Base-by-base conservation (phyloP, 2,113 vertebrate genomes). In the Pterocles orientalis region DNA sequence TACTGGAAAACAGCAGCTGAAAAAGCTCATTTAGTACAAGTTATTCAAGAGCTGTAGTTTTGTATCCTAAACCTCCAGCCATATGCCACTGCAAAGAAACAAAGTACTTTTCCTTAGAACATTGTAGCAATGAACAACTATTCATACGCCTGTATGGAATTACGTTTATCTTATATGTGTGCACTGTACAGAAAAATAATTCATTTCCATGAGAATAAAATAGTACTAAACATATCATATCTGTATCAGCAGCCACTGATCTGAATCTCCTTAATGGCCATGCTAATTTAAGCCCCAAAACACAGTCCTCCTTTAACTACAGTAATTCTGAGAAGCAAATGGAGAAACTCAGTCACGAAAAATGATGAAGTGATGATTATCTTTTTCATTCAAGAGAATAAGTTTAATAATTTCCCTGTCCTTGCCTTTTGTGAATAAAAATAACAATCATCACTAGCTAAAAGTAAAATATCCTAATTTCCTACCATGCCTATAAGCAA, bases 131-230 rank as follows among this genome's bases (percentile, higher is more conserved):
- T n/a, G 73, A 95, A 87, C 61, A 94, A 85, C 64, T 96, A 95
- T 96, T 97, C 13, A 51, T 53, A 66, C 57, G 36, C 72, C 85
- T 61, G 36, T 70, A 68, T 69, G 50, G 92, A 96, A 95, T 96
- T 95, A 91, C 65, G 61, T 96, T 96, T 97, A 91, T 96, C 93
- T 95, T 93, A 28, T 72, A 90, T 34, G 72, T 61, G 71, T 75
- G 78, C 41, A 90, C 54, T 54, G 20, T 76, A 95, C 51, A 96
- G 95, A 90, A 96, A 96, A 83, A 92, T 88, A 95, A 94, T 57
- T 96, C 12, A 96, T 97, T 96, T 92, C 68, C 81, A 93, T 86
- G 34, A 96, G 50, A 88, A 97, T 95, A 91, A 96, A 95, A 93
- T n/a, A 86, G 64, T 78, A 90, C 64, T 85, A 93, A 91, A 91